Base-by-base conservation (phyloP, 2,888 invertebrate species). In the Tineola bisselliella region DNA sequence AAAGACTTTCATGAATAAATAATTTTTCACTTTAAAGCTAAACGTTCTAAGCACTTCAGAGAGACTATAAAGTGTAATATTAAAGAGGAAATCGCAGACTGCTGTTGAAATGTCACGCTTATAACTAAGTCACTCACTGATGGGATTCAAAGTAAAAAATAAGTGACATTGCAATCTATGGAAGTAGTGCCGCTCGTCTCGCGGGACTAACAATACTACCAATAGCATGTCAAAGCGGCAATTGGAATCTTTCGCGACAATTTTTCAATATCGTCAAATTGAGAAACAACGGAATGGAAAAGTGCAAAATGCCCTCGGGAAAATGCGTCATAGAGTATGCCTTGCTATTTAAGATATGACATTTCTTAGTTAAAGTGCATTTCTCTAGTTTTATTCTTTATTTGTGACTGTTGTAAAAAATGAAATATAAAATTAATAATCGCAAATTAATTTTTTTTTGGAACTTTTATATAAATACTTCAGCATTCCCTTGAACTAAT, bases 181-280 rank as follows among this genome's bases (percentile, higher is more conserved):
- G 65, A 67, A 75, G 33, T 60, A 58, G 31, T 13, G 12, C 58
- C 12, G 33, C 13, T 25, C 13, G 8, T 13, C 58, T 58, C 33
- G 44, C 62, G 43, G 30, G 19, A 44, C 25, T 25, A 25, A n/a
- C n/a, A n/a, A n/a, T 44, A 15, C 59, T 25, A 62, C 54, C 66
- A 67, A 66, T 67, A 64, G 69, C 66, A 67, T 69, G 70, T 70
- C 68, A 69, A 70, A 69, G 70, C 66, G 64, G 64, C 70, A 66
- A 70, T 70, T 70, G 72, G 71, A 70, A 71, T 62, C 57, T 71
- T 65, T 70, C 67, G 62, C 66, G 67, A 68, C 70, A 70, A 73
- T 70, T 72, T 75, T 74, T 70, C 74, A 73, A 75, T 76, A 72
- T 67, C 65, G 65, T 67, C 65, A 69, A 66, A 68, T 69, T 67